A percentile compares a stretch with the other conserved stretches of the same genome.
These are phyloP conservation scores for Hesperophylax magnus DNA, from an alignment of 1,140 invertebrate genomes.

Conservation along the genomic window DNA sequence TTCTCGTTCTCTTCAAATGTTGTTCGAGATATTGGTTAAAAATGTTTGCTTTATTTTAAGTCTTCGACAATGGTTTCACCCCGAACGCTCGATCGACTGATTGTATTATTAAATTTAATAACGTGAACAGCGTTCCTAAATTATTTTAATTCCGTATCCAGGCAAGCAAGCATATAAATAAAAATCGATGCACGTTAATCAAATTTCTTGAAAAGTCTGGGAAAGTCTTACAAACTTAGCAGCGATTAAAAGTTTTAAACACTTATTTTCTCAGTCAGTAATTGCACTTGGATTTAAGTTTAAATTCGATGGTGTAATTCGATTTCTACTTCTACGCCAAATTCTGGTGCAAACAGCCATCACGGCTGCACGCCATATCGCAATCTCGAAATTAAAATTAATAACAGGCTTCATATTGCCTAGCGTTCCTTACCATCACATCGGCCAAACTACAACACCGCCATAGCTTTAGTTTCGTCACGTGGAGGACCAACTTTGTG, in stretches of 20 bases:
- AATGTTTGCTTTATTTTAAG: neutral
- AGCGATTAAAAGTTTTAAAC: constrained; percentile 58
- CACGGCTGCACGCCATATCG: constrained; percentile 55
- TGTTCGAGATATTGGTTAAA: too few relatives aligned
- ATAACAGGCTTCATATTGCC: constrained; percentile 46
- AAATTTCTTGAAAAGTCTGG: constrained; percentile 57
- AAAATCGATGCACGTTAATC: constrained; percentile 55
- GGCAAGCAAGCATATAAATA: neutral
- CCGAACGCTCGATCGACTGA: neutral
- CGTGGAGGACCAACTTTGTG: neutral
- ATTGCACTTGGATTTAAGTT: constrained; percentile 57
- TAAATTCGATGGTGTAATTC: constrained; percentile 58
- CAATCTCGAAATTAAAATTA: constrained; percentile 57
- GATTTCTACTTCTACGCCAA: constrained; percentile 56
- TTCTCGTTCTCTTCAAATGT: too few relatives aligned
- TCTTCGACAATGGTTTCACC: neutral
- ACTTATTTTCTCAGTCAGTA: constrained; percentile 57
- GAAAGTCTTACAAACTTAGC: constrained; percentile 51
- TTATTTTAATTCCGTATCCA: constrained; percentile 31
- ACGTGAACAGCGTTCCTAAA: constrained; percentile 12
- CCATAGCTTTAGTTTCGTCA: constrained; percentile 4
- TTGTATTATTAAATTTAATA: constrained; percentile 19
- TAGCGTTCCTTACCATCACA: constrained; percentile 8
- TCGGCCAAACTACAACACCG: constrained; percentile 6
- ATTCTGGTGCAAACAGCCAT: constrained; percentile 52